Base-by-base conservation (phyloP, 2,113 vertebrate genomes). In the Ochotona curzoniae region DNA sequence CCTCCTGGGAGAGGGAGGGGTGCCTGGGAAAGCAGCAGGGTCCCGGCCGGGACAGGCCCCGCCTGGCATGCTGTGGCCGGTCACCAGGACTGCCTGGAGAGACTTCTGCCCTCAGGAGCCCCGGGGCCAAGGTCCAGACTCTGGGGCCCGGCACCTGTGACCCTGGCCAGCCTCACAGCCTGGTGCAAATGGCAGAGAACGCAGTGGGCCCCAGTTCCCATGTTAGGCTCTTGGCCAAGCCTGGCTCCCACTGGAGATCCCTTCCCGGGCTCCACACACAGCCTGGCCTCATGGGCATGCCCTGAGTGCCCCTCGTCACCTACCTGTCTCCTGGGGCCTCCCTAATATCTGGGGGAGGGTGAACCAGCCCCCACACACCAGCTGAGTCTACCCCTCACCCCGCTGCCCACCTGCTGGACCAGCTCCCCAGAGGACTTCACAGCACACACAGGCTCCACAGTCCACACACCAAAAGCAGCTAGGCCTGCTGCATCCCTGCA, bases 1-100 rank as follows among this genome's bases (percentile, higher is more conserved):
- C 92, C 92, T 94, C 61, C 80, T 60, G 15, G n/a, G 47, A 28
- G 9, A 7, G 25, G 69, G 49, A 85, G 67, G n/a, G 73, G 84
- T 35, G 11, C 71, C 80, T 44, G 15, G 64, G 67, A 57, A 91
- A 70, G 64, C 75, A 57, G 57, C 63, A 61, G 67, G 44, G 38
- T 6, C 38, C 38, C 38, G 38, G 38, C 38, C 6, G 38, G 38
- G 38, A 44, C 38, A n/a, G 38, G 38, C 38, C 38, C 38, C 38
- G 38, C 38, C 38, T 44, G 38, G 38, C 38, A 44, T 44, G 38
- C 38, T 44, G 38, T 44, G 38, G 38, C 38, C 38, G 38, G 38
- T 6, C 38, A 61, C 70, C 47, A 28, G 14, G 38, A 44, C 17
- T 49, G 14, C 51, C n/a, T 25, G 49, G 70, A 81, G 87, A 93